Evolutionary conservation across 35 echinoderm and acorn worm species (phyloP).

Genomic region (Heliocidaris erythrogramma): DNA sequence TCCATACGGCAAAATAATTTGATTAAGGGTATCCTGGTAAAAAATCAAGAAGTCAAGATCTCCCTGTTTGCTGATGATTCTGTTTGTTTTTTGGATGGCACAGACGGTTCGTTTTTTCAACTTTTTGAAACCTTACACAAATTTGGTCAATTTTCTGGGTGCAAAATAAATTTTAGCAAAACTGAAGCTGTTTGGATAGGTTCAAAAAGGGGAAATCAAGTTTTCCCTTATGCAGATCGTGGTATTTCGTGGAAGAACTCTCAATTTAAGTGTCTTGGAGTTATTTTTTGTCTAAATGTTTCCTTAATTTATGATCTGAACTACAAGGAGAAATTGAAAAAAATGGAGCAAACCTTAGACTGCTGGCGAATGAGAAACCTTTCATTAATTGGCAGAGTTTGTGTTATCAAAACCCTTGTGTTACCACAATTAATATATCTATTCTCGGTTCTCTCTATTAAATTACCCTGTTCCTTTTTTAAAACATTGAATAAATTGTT

Average conservation of each 20-base stretch:
- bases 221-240: background rate
- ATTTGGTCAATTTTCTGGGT: slow-evolving; percentile 41
- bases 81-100: slow-evolving; percentile 42
- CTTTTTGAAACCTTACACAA: slow-evolving; percentile 39
- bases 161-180: slow-evolving; percentile 28
- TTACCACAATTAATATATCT: too few species aligned
- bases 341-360: slow-evolving; percentile 28
- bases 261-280: slow-evolving; percentile 34
- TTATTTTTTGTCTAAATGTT: slow-evolving; percentile 22
- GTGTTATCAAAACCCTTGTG: slow-evolving; percentile 25
- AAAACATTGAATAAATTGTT: too few species aligned
- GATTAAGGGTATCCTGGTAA: slow-evolving; percentile 37
- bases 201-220: background rate
- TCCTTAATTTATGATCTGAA: slow-evolving; percentile 16
- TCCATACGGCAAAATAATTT: background rate
- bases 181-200: slow-evolving; percentile 44
- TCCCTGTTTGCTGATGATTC: slow-evolving; percentile 50
- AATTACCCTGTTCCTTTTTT: too few species aligned
- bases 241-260: background rate
- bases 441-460: too few species aligned
- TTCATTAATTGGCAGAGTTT: slow-evolving; percentile 33
- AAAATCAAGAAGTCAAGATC: slow-evolving; percentile 40
- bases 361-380: background rate
- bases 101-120: slow-evolving; percentile 28
- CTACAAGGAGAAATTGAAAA: slow-evolving; percentile 47